Evolutionary conservation across 2,797 vertebrate genomes (phyloP).

Genomic region (Tachyglossus aculeatus): DNA sequence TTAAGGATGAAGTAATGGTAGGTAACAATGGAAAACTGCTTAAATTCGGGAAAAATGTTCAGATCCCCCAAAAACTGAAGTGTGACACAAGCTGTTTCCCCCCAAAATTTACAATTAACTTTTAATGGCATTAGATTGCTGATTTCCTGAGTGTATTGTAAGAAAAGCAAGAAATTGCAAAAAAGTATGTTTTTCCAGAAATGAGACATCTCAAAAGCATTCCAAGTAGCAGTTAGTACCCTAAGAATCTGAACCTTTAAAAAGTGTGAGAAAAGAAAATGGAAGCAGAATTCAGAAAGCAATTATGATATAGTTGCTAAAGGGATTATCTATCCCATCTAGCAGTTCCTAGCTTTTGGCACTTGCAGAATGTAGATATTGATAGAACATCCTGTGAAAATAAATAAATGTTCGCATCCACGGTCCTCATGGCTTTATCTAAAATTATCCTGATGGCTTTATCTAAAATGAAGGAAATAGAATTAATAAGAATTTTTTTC

Average conservation of each 20-base stretch:
- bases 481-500: too few species aligned
- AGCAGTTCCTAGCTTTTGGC: neutral
- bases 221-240: neutral
- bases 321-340: neutral
- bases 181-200: neutral
- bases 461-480: too few species aligned
- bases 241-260: neutral
- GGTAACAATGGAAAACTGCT: too few species aligned
- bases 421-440: too few species aligned
- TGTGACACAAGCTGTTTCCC: neutral
- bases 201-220: neutral
- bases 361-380: neutral
- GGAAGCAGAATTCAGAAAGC: neutral
- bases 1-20: too few species aligned
- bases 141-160: neutral
- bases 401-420: too few species aligned
- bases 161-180: neutral
- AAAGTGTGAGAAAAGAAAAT: neutral
- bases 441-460: too few species aligned
- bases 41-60: neutral
- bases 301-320: neutral
- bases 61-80: neutral
- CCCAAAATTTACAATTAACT: neutral
- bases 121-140: neutral
- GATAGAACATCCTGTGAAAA: neutral